These are phyloP conservation scores for Alosa alosa DNA, from an alignment of 2,113 vertebrate species.

Conservation along the genomic window DNA sequence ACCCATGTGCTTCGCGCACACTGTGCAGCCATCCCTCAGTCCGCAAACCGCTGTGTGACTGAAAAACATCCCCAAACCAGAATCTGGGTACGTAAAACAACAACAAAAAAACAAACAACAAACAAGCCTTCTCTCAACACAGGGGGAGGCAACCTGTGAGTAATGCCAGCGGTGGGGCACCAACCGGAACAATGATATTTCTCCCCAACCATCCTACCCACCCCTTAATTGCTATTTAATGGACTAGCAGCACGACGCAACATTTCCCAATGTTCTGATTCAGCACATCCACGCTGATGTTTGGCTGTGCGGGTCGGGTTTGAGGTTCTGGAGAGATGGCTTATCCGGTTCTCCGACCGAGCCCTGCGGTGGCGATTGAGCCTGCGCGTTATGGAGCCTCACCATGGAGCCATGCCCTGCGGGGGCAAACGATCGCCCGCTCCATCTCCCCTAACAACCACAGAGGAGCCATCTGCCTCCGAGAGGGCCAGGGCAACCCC, in stretches of 20 bases:
- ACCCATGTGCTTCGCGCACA: neutral
- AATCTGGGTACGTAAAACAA: neutral
- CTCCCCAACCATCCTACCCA: neutral
- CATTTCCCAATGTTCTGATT: conserved; percentile 24
- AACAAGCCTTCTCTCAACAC: conserved; percentile 6
- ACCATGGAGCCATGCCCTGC: neutral
- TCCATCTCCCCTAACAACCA: neutral
- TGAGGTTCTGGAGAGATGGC: neutral
- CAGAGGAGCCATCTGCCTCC: conserved; percentile 35
- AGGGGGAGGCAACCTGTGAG: conserved; percentile 22
- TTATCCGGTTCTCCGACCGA: neutral
- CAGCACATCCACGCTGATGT: neutral
- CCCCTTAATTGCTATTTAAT: conserved; percentile 29
- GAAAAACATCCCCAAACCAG: neutral
- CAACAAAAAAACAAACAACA: neutral
- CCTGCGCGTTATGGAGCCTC: neutral
- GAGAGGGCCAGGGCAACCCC: neutral
- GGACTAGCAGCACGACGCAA: conserved; percentile 28
- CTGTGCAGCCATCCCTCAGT: conserved; percentile 9
- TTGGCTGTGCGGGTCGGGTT: neutral
- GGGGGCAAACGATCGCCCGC: neutral
- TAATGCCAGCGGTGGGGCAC: neutral
- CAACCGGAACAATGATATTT: conserved; percentile 26
- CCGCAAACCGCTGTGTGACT: neutral
- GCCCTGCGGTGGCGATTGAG: neutral